These are phyloP conservation scores for Echinops telfairi DNA, from an alignment of 2,113 vertebrate genomes.

Conservation along the genomic window DNA sequence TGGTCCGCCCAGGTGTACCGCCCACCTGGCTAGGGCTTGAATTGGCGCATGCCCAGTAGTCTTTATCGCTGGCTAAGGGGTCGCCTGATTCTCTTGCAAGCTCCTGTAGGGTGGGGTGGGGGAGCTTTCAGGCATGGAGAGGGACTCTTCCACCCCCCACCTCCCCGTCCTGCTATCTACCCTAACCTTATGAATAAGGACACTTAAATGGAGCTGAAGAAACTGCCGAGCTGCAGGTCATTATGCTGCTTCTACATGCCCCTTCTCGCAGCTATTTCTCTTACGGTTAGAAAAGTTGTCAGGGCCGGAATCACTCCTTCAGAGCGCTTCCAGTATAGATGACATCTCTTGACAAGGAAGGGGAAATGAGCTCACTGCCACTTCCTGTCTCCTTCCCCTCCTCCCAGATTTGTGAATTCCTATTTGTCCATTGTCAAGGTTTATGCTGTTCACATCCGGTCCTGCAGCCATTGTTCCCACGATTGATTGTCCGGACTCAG, in stretches of 20 bases:
- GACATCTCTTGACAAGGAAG: slow-evolving; percentile 32
- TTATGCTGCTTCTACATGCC: background rate
- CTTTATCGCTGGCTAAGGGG: too few species aligned
- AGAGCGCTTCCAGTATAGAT: background rate
- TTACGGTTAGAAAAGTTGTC: background rate
- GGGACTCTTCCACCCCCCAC: too few species aligned
- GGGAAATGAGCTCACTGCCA: slow-evolving; percentile 71
- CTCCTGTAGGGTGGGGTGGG: too few species aligned
- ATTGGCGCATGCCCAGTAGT: too few species aligned
- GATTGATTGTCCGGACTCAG: slow-evolving; percentile 44
- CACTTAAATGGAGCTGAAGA: slow-evolving; percentile 3
- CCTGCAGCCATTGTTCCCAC: slow-evolving; percentile 43
- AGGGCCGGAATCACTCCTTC: background rate
- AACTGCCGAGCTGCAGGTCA: slow-evolving; percentile 13
- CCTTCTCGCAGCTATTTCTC: background rate
- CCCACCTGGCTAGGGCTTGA: too few species aligned
- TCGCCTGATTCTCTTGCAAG: too few species aligned
- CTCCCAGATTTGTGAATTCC: slow-evolving; percentile 42
- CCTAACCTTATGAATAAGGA: too few species aligned
- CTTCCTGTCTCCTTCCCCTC: slow-evolving; percentile 56
- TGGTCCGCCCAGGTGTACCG: too few species aligned
- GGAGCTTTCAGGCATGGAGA: too few species aligned
- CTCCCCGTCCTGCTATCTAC: too few species aligned
- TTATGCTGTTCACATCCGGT: slow-evolving; percentile 46
- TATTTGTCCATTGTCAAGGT: slow-evolving; percentile 53